Conservation (phyloP, 2,888 invertebrate species). For the Philereme vetulata region DNA sequence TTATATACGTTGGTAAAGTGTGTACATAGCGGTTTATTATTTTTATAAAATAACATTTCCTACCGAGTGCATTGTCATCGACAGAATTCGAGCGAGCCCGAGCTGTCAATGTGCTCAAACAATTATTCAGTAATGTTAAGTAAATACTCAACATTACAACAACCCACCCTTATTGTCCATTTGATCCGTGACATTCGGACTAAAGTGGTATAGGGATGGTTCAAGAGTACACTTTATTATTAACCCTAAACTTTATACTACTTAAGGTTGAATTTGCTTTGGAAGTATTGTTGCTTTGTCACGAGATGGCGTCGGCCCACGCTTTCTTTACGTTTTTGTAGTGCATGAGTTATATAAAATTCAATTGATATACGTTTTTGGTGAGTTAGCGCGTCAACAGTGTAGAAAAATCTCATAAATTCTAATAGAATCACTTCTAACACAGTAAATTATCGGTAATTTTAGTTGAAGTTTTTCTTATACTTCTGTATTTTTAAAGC, state of each 20-base stretch:
- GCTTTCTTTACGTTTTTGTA: conserved; percentile 56
- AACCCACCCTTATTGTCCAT: conserved; percentile 76
- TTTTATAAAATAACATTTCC: conserved; percentile 62
- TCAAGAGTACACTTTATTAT: conserved; percentile 29
- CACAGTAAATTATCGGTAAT: too few relatives aligned
- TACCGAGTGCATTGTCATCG: conserved; percentile 70
- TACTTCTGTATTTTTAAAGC: conserved; percentile 13
- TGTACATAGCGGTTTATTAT: conserved; percentile 38
- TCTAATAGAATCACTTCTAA: too few relatives aligned
- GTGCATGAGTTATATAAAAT: conserved; percentile 51
- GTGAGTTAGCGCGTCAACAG: too few relatives aligned
- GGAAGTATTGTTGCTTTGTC: conserved; percentile 51
- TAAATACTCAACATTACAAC: conserved; percentile 78
- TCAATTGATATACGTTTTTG: conserved; percentile 7
- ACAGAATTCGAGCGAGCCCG: conserved; percentile 63
- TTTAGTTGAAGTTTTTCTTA: too few relatives aligned
- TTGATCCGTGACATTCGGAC: conserved; percentile 71
- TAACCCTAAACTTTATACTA: background rate
- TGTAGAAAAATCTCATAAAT: too few relatives aligned
- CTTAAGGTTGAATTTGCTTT: conserved; percentile 41
- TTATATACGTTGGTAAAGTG: background rate
- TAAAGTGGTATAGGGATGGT: conserved; percentile 46
- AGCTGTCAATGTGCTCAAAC: conserved; percentile 61
- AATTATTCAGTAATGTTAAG: conserved; percentile 78
- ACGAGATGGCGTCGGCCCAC: conserved; percentile 58